These are phyloP conservation scores for Bubo bubo DNA, from an alignment of 2,113 vertebrate species.

Conservation along the genomic window DNA sequence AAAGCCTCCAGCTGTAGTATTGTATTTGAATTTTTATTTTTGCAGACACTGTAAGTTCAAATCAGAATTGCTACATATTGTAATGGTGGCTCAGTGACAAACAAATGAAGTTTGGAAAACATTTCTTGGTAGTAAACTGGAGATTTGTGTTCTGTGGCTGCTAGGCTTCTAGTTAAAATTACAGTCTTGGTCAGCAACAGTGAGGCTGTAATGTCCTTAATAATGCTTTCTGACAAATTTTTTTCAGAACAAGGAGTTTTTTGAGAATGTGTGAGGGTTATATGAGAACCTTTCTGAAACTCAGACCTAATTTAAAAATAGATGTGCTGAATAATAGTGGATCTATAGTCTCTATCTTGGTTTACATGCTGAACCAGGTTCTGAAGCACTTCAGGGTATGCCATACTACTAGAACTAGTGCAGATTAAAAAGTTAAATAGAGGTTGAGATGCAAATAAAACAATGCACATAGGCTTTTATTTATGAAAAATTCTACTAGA, in stretches of 20 bases:
- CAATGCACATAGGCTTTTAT: not conserved
- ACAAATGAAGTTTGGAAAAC: not conserved
- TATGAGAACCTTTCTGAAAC: not conserved
- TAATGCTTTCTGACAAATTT: not conserved
- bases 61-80: rapidly evolving
- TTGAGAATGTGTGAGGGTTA: not conserved
- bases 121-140: not conserved
- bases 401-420: not conserved
- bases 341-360: rapidly evolving
- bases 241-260: not conserved
- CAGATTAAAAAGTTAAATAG: not conserved
- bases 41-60: not conserved
- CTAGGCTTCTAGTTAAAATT: not conserved
- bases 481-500: not conserved
- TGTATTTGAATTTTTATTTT: not conserved
- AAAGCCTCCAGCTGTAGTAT: not conserved
- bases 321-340: not conserved
- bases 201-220: not conserved
- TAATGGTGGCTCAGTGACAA: not conserved
- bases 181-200: not conserved
- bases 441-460: not conserved
- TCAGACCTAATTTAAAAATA: not conserved
- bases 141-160: not conserved
- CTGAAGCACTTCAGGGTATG: not conserved
- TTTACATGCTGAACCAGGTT: not conserved